phyloP scores from a whole-genome alignment of 2,113 vertebrate genomes.

The Setophaga coronata region DNA sequence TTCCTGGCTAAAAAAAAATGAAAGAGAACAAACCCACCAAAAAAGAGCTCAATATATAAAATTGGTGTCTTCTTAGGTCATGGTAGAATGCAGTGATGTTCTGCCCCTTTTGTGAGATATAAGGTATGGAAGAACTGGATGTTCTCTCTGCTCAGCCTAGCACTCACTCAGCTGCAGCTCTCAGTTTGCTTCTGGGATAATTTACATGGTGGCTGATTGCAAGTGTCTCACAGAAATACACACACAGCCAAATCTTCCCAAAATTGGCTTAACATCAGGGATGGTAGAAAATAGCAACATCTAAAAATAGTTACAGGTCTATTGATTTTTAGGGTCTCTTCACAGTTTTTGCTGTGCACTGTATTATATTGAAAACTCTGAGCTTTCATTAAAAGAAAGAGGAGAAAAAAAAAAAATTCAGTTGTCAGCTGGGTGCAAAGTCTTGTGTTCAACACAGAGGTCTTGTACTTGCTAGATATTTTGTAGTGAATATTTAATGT shows the following conservation, averaged over 20 bases:
- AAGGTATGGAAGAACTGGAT: constrained; percentile 9
- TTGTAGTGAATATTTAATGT: constrained; percentile 1
- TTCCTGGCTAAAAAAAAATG: background rate
- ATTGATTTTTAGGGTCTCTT: constrained; percentile 61
- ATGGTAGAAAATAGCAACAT: constrained; percentile 42
- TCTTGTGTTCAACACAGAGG: background rate
- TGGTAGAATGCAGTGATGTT: background rate
- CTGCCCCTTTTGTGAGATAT: background rate
- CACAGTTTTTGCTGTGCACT: constrained; percentile 39
- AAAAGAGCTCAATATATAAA: background rate
- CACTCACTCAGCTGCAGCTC: constrained; percentile 32
- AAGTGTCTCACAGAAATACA: constrained; percentile 33
- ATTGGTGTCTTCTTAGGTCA: background rate
- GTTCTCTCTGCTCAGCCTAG: constrained; percentile 19
- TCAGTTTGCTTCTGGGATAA: constrained; percentile 50
- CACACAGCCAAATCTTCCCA: constrained; percentile 32
- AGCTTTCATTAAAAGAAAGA: constrained; percentile 9
- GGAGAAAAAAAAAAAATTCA: background rate
- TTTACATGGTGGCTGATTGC: constrained; percentile 36
- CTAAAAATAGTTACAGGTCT: constrained; percentile 56
- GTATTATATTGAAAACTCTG: constrained; percentile 13
- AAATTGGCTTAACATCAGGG: constrained; percentile 44
- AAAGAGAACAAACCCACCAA: background rate
- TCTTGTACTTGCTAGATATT: background rate
- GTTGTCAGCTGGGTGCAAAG: background rate